Evolutionary conservation across 2,888 invertebrate species (phyloP).

Genomic region (Entomobrya proxima): DNA sequence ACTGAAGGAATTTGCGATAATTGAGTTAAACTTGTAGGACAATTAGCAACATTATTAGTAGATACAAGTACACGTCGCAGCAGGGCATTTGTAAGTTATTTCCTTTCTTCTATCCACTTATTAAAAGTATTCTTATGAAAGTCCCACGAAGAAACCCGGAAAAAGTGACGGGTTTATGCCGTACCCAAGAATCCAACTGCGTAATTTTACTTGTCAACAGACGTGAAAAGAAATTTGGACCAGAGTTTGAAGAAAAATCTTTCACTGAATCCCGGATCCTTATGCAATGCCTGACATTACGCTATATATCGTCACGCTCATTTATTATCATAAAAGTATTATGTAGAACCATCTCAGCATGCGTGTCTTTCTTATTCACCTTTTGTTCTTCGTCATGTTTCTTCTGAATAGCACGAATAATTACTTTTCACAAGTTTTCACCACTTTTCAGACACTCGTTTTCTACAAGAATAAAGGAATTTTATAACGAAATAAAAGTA

Average conservation of each 20-base stretch:
- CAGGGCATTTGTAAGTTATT: not conserved
- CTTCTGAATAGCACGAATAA: slow-evolving; percentile 8
- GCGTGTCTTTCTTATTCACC: slow-evolving; percentile 16
- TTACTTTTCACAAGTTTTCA: slow-evolving; percentile 32
- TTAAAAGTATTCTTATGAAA: not conserved
- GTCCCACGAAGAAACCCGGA: not conserved
- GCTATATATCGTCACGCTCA: not conserved
- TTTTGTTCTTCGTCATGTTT: not conserved
- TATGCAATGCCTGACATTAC: not conserved
- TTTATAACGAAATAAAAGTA: not conserved
- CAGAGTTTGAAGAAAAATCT: no score
- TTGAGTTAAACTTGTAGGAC: slow-evolving; percentile 12
- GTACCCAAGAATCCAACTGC: not conserved
- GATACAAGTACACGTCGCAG: not conserved
- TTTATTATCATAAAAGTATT: not conserved
- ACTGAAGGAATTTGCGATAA: slow-evolving; percentile 10
- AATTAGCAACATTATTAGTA: not conserved
- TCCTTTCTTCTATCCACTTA: not conserved
- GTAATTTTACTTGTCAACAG: no score
- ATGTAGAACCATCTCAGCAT: not conserved
- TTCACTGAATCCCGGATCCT: no score
- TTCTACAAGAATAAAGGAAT: not conserved
- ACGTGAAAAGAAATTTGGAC: no score
- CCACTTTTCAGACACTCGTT: not conserved
- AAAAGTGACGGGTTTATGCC: not conserved